A percentile compares a stretch with the other conserved stretches of the same genome.
phyloP scores from a whole-genome alignment of 2,113 vertebrate genomes.

The Lycaon pictus region DNA sequence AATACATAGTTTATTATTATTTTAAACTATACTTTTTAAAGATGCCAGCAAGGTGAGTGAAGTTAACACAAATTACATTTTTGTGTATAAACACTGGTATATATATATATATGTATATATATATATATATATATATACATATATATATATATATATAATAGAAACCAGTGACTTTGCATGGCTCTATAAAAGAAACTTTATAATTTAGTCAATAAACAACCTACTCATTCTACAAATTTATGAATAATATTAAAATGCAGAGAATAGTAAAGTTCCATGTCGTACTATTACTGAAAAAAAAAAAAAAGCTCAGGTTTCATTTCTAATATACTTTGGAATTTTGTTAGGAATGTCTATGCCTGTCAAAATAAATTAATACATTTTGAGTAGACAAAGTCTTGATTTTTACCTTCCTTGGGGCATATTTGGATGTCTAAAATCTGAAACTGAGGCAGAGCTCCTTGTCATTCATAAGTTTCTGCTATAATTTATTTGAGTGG shows the following conservation, averaged over 20 bases:
- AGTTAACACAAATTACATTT: conserved; percentile 24
- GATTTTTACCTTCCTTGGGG: conserved; percentile 73
- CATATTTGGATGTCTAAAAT: conserved; percentile 76
- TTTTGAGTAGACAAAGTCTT: conserved; percentile 69
- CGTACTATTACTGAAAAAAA: background rate
- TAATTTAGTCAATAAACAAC: background rate
- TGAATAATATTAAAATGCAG: conserved; percentile 45
- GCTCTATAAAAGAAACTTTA: background rate
- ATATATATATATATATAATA: background rate
- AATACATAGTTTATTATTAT: background rate
- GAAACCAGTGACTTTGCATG: background rate
- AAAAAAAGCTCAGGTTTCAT: conserved; percentile 25
- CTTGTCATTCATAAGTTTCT: conserved; percentile 81
- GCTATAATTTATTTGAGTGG: conserved; percentile 80
- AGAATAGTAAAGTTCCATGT: conserved; percentile 53
- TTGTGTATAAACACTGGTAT: background rate
- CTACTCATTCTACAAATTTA: background rate
- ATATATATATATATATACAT: too few relatives aligned
- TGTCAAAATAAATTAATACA: conserved; percentile 82
- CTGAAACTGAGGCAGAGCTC: conserved; percentile 60
- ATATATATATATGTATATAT: too few relatives aligned
- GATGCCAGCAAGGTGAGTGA: background rate
- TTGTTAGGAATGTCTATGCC: conserved; percentile 71
- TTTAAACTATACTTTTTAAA: background rate
- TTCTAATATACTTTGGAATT: conserved; percentile 70